Percentiles rank a stretch among this genome's conserved stretches.
Evolutionary conservation across 2,797 vertebrate genomes (phyloP).

Genomic region (Naso thynnoides): DNA sequence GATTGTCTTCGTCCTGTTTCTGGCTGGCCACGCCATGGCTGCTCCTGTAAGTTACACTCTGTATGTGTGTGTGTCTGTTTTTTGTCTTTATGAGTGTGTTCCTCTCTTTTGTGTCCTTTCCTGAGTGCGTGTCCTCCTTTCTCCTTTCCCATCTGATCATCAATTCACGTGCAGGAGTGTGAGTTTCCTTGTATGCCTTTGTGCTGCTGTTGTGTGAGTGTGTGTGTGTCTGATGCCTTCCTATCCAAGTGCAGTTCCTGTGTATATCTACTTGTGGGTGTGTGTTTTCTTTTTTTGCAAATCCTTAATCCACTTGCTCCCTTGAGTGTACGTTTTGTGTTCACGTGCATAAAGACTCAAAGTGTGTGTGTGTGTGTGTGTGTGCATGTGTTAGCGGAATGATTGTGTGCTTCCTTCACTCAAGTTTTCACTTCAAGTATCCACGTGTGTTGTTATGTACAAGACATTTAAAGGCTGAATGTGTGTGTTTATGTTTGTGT

Average conservation of each 20-base stretch:
- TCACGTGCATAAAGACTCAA: not conserved
- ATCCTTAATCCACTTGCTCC: not conserved
- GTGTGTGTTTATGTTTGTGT: slow-evolving; percentile 47
- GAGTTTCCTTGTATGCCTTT: not conserved
- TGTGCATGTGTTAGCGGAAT: not conserved
- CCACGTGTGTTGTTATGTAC: slow-evolving; percentile 1
- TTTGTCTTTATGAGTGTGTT: slow-evolving; percentile 19
- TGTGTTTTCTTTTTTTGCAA: slow-evolving; percentile 4
- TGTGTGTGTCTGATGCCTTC: not conserved
- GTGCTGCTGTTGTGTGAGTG: slow-evolving; percentile 9
- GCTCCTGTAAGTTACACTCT: slow-evolving; percentile 89
- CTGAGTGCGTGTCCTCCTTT: slow-evolving; percentile 10
- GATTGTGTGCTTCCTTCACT: slow-evolving; percentile 17
- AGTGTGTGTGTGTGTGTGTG: not conserved
- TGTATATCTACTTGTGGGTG: not conserved
- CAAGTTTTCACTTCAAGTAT: not conserved
- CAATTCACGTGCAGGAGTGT: not conserved
- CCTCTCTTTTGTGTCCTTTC: slow-evolving; percentile 37
- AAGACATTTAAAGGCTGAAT: not conserved
- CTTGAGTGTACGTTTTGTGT: not conserved
- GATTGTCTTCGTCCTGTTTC: slow-evolving; percentile 95
- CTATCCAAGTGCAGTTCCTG: slow-evolving; percentile 23
- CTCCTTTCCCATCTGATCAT: slow-evolving; percentile 18
- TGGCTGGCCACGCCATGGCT: slow-evolving; percentile 92
- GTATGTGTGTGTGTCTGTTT: slow-evolving; percentile 28